Conservation (phyloP, 2,113 vertebrate genomes). For the Fregetta grallaria region DNA sequence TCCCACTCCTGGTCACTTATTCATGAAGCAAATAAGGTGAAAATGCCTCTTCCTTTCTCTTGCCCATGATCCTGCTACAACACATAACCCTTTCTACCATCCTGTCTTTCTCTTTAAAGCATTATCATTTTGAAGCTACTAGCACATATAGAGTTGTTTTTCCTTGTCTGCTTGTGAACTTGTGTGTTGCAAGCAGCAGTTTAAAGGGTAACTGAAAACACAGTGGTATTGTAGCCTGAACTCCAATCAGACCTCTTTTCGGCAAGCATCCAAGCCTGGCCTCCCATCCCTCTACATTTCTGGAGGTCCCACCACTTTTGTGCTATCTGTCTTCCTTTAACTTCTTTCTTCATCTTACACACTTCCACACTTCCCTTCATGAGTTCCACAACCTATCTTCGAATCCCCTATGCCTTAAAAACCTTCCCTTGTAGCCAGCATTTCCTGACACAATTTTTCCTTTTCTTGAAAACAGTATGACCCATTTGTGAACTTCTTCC, state of each 20-base stretch:
- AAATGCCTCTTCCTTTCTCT: neutral
- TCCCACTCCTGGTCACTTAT: neutral
- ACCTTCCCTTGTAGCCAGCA: neutral
- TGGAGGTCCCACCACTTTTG: neutral
- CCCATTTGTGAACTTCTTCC: neutral
- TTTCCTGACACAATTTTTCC: neutral
- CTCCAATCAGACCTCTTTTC: neutral
- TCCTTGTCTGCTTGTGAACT: neutral
- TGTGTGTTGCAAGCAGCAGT: neutral
- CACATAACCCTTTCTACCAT: neutral
- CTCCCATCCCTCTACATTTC: neutral
- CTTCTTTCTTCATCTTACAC: neutral
- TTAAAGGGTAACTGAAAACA: neutral
- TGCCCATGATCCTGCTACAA: neutral
- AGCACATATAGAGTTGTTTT: neutral
- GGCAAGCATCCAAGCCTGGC: neutral
- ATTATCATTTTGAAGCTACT: neutral
- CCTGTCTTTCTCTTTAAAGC: neutral
- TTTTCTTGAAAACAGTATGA: neutral
- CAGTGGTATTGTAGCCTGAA: neutral
- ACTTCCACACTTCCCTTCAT: neutral
- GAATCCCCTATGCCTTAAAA: neutral
- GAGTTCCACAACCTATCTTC: neutral
- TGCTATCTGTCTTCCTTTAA: neutral
- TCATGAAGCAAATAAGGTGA: neutral